phyloP scores from a whole-genome alignment of 2,888 invertebrate species.

The Diploptera punctata region DNA sequence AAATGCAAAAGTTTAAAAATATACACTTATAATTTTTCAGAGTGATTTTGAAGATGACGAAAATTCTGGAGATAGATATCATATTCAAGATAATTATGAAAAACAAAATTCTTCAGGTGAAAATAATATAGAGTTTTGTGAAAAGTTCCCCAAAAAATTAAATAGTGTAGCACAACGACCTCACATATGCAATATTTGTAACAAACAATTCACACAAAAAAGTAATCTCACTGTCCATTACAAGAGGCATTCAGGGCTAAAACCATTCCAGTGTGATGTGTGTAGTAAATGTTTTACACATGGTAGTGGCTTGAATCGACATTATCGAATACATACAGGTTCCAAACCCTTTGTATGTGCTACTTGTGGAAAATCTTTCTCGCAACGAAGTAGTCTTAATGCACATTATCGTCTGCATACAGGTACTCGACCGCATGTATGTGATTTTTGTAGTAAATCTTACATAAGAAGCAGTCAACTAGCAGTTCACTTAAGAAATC shows the following conservation, averaged over 20 bases:
- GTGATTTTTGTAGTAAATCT: neutral
- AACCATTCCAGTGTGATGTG: neutral
- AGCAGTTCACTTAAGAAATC: neutral
- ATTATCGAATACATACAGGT: neutral
- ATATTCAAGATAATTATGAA: too few relatives aligned
- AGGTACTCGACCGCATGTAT: neutral
- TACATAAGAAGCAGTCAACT: neutral
- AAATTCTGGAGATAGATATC: too few relatives aligned
- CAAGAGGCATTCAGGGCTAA: neutral
- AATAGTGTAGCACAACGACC: too few relatives aligned
- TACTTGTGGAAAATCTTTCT: neutral
- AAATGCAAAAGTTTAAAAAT: too few relatives aligned
- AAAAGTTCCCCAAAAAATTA: too few relatives aligned
- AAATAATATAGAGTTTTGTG: too few relatives aligned
- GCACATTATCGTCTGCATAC: neutral
- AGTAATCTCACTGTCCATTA: neutral
- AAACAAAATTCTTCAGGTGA: too few relatives aligned
- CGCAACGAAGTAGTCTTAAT: neutral
- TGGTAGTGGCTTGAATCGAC: neutral
- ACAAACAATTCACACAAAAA: neutral
- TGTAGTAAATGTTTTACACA: neutral
- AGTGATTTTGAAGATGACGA: too few relatives aligned
- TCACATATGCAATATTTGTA: neutral
- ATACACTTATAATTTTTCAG: too few relatives aligned
- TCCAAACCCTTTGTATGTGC: too few relatives aligned